phyloP scores from a whole-genome alignment of 2,797 vertebrate species.

The Avahi laniger region DNA sequence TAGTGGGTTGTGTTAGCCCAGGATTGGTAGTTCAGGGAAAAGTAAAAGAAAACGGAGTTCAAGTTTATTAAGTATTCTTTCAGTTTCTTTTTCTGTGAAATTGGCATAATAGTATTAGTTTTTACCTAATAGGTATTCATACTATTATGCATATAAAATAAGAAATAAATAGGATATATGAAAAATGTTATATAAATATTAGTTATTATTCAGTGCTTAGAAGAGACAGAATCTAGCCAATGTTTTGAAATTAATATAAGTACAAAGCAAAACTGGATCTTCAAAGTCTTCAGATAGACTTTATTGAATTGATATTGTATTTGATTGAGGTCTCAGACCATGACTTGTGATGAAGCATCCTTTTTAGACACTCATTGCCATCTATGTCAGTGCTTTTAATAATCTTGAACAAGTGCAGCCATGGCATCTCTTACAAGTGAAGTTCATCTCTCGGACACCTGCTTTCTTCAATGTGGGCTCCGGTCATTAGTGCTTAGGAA shows the following conservation, averaged over 20 bases:
- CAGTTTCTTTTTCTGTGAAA: conserved; percentile 15
- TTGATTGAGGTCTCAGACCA: not conserved
- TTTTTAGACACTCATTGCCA: not conserved
- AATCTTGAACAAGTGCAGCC: not conserved
- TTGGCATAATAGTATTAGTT: not conserved
- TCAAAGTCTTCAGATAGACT: not conserved
- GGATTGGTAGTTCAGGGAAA: not conserved
- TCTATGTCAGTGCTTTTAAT: not conserved
- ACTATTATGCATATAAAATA: not conserved
- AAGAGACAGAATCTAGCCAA: not conserved
- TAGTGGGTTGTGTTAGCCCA: not conserved
- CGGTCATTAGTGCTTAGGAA: not conserved
- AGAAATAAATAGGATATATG: not conserved
- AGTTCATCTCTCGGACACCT: not conserved
- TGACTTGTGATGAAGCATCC: not conserved
- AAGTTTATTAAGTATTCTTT: not conserved
- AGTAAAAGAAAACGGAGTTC: not conserved
- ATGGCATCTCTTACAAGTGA: not conserved
- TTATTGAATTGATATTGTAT: not conserved
- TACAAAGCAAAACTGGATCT: not conserved
- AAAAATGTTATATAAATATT: not conserved
- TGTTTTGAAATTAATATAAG: conserved; percentile 5
- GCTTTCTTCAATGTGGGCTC: not conserved
- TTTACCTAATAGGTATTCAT: not conserved
- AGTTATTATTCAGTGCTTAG: not conserved